These are phyloP conservation scores for Rambutsinella grinnellia DNA, from an alignment of 2,888 invertebrate genomes.

Conservation along the genomic window DNA sequence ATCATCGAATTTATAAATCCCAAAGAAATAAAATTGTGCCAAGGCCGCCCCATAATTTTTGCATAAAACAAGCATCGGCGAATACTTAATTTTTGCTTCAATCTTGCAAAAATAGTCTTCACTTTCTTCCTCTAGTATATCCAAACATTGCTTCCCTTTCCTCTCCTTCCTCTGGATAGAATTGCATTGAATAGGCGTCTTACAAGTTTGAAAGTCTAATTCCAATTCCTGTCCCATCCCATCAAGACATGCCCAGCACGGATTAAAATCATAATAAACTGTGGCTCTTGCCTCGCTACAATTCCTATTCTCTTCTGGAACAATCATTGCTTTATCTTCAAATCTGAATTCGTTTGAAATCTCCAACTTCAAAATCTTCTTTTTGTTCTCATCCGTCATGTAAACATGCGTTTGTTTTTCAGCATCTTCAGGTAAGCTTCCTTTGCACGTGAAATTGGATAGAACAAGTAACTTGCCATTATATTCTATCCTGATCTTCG, in stretches of 20 bases:
- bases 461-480: slow-evolving; percentile 26
- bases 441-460: slow-evolving; percentile 26
- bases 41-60: slow-evolving; percentile 40
- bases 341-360: slow-evolving; percentile 21
- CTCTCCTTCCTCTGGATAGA: slow-evolving; percentile 10
- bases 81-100: not conserved
- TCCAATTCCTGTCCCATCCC: slow-evolving; percentile 20
- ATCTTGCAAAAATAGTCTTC: slow-evolving; percentile 8
- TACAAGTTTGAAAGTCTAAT: slow-evolving; percentile 18
- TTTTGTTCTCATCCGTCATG: slow-evolving; percentile 5
- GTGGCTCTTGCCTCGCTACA: not conserved
- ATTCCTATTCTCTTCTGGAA: no score
- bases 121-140: not conserved
- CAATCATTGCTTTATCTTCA: no score
- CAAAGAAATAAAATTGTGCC: slow-evolving; percentile 31
- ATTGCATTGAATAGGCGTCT: slow-evolving; percentile 10
- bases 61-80: slow-evolving; percentile 29
- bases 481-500: slow-evolving; percentile 27
- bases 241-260: slow-evolving; percentile 25
- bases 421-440: not conserved
- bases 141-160: slow-evolving; percentile 16
- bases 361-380: slow-evolving; percentile 15
- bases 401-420: slow-evolving; percentile 18
- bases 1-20: not conserved
- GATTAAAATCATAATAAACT: no score